Percentiles rank a stretch among this genome's conserved stretches.
Evolutionary conservation across 2,113 vertebrate genomes (phyloP).

Genomic region (Perccottus glenii): DNA sequence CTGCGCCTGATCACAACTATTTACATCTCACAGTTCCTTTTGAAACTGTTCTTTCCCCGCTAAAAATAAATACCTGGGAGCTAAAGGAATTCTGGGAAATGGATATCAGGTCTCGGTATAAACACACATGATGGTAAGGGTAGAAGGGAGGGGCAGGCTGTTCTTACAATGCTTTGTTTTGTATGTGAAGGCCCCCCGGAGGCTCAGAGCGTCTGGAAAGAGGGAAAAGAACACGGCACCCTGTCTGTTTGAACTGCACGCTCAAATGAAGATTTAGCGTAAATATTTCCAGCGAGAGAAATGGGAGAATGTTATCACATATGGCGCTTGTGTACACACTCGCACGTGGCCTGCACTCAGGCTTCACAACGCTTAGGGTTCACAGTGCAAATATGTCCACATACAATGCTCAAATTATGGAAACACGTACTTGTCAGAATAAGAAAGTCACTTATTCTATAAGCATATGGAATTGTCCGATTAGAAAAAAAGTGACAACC

Average conservation of each 20-base stretch:
- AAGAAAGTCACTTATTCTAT: too few relatives aligned
- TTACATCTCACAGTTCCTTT: constrained; percentile 58
- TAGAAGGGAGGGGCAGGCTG: constrained; percentile 1
- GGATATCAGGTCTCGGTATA: constrained; percentile 64
- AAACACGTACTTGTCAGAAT: too few relatives aligned
- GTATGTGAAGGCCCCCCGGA: constrained; percentile 46
- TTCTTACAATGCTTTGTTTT: constrained; percentile 49
- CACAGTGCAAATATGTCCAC: background rate
- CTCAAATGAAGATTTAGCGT: constrained; percentile 59
- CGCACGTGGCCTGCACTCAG: constrained; percentile 28
- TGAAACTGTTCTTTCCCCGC: constrained; percentile 39
- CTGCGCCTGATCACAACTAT: constrained; percentile 67
- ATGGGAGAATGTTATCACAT: constrained; percentile 65
- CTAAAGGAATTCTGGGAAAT: constrained; percentile 50
- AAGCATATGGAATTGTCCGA: too few relatives aligned
- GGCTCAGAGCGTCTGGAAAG: constrained; percentile 40
- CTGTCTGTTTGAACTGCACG: constrained; percentile 65
- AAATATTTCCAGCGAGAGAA: constrained; percentile 66
- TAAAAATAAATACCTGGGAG: constrained; percentile 70
- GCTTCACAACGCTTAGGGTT: background rate
- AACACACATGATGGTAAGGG: constrained; percentile 50
- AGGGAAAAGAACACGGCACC: constrained; percentile 31
- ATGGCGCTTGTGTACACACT: constrained; percentile 38
- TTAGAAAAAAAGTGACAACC: too few relatives aligned
- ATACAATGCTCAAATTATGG: too few relatives aligned